Evolutionary conservation across 2,888 invertebrate species (phyloP), one percentile per base, ranked within the genome.

Genomic region (Tachystola acroxantha): DNA sequence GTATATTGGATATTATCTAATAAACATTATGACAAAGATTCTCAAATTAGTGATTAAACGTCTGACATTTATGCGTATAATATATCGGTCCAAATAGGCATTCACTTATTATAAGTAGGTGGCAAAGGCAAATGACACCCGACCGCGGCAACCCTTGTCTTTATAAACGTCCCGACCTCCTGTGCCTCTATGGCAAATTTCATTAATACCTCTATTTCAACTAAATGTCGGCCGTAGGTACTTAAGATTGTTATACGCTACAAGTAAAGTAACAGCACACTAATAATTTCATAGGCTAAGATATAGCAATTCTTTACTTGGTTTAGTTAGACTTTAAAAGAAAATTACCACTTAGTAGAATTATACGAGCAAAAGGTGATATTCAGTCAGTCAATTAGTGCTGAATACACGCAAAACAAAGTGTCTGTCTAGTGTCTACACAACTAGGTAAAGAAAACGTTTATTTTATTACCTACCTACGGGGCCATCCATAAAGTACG

Each of bases 151-250:
- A 64, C 63, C 64, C 64, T 60, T 59, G 54, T 63, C 67, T 55
- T 55, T 54, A 65, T 65, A 62, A 68, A 64, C 48, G 64, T 63
- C 62, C 43, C 46, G 52, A 53, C 49, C 45, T 48, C 41, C 40
- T 46, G 47, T 22, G 39, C 37, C 32, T 34, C 30, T 26, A 37
- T 37, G 40, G 34, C 36, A 44, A 44, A 40, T 41, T 41, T 44
- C 34, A 39, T 41, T 44, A 44, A 35, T 36, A 36, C 26, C 33
- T 26, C 32, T 36, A 39, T 39, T 35, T 27, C 34, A 13, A 28
- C 33, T 38, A 31, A 37, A 34, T 40, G 36, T 27, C 36, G 38
- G 16, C 32, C 43, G 31, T n/a, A n/a, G n/a, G n/a, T 28, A 26
- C 19, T 38, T 36, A 36, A 27, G 25, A 38, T 19, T 20, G 31